phyloP scores from a whole-genome alignment of 92 coral and sea anemone species.

The Palythoa heliodiscus region DNA sequence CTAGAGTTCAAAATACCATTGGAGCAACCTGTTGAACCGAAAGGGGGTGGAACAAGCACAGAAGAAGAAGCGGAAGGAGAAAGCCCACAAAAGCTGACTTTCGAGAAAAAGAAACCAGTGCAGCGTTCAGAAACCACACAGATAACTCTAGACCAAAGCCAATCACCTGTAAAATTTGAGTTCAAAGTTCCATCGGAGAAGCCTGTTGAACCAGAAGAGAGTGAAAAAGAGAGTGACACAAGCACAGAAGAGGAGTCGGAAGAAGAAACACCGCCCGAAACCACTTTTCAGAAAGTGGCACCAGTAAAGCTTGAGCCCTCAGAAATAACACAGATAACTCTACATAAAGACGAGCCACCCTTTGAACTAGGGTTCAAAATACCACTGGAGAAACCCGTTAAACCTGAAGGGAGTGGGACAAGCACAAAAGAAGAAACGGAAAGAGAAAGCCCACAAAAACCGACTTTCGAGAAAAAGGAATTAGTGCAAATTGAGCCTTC shows the following conservation, averaged over 20 bases:
- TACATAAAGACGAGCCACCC: neutral
- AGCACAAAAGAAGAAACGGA: constrained; percentile 26
- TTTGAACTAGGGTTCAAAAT: neutral
- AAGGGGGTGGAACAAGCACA: neutral
- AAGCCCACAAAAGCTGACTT: neutral
- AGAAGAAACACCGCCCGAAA: neutral
- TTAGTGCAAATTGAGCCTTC: neutral
- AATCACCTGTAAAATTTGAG: neutral
- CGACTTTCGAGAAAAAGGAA: neutral
- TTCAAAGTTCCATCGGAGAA: constrained; percentile 1
- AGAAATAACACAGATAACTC: neutral
- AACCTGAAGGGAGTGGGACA: neutral
- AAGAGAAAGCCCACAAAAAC: neutral
- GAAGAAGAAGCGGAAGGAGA: constrained; percentile 34
- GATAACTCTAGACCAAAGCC: neutral
- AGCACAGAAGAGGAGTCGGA: neutral
- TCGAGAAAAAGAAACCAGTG: neutral
- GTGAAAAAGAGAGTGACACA: neutral
- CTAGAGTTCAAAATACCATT: neutral
- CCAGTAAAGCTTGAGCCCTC: constrained; percentile 1
- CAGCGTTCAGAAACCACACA: neutral
- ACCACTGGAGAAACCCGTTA: neutral
- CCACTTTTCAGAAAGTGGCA: neutral
- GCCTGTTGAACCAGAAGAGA: neutral
- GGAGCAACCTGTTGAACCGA: neutral